Percentiles rank a stretch among this genome's conserved stretches.
These are phyloP conservation scores for Spodoptera littoralis DNA, from an alignment of 2,888 invertebrate genomes.

Conservation along the genomic window DNA sequence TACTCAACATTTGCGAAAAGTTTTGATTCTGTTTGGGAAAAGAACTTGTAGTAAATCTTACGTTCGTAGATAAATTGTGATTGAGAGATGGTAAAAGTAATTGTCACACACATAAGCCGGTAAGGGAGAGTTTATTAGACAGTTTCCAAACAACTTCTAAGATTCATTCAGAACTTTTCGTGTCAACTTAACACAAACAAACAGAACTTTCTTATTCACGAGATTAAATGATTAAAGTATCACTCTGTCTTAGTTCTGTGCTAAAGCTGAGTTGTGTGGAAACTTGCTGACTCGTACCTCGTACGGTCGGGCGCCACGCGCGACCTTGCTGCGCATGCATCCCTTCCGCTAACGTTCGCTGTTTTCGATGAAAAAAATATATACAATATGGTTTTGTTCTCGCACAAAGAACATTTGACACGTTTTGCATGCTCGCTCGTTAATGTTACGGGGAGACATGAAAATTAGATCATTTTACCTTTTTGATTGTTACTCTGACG, in stretches of 20 bases:
- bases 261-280: conserved; percentile 26
- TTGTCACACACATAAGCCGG: neutral
- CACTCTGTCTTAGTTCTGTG: conserved; percentile 24
- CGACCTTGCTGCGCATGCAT: conserved; percentile 45
- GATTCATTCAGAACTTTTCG: conserved; percentile 23
- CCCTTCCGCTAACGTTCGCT: conserved; percentile 56
- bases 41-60: conserved; percentile 2
- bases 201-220: conserved; percentile 23
- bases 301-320: conserved; percentile 12
- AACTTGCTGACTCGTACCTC: conserved; percentile 43
- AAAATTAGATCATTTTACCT: conserved; percentile 34
- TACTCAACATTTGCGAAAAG: conserved; percentile 10
- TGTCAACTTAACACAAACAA: conserved; percentile 17
- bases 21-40: conserved; percentile 6
- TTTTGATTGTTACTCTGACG: conserved; percentile 22
- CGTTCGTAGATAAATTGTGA: conserved; percentile 3
- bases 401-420: conserved; percentile 52
- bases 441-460: conserved; percentile 27
- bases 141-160: conserved; percentile 18
- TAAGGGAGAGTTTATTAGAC: conserved; percentile 9
- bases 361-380: conserved; percentile 44
- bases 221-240: conserved; percentile 32
- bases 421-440: conserved; percentile 46
- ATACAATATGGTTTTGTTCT: conserved; percentile 52
- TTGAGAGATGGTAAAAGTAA: neutral